Evolutionary conservation across 2,113 vertebrate genomes (phyloP), one percentile per base, ranked within the genome.

Genomic region (Illadopsis cleaveri): DNA sequence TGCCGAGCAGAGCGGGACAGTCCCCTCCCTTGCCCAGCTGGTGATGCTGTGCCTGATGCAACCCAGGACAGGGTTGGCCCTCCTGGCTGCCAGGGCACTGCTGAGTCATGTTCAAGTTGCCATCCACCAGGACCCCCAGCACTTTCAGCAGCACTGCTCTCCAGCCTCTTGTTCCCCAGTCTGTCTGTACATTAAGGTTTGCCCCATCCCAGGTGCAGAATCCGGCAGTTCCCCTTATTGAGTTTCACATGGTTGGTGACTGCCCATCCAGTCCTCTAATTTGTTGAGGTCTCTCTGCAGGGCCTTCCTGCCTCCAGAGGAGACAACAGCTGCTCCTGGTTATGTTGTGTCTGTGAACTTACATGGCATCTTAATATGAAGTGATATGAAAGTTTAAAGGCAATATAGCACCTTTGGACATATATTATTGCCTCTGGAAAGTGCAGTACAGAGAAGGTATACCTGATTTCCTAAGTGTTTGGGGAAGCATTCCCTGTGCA

Each of bases 11-110:
- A 33, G 53, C 0, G 0, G 45, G 31, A 68, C 37, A 77, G 10
- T 77, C 5, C 17, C 17, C 21, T 68, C 22, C 72, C 37, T 60
- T 37, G 17, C 22, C 7, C 0, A 0, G 21, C 11, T 60, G 53
- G 37, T 0, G 0, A 10, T 86, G 62, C 27, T 60, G 62, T 44
- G 31, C 11, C 42, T 57, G 50, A 13, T 75, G 30, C 24, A 0
- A 11, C 28, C n/a, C 17, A 11, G 31, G 31, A 14, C 16, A 35
- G 0, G 1, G 3, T 1, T 35, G 61, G 35, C 37, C 30, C 9
- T 58, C 11, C 33, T 33, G 31, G 61, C 37, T 76, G 31, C 22
- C 21, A 18, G 3, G 44, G 37, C 61, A 33, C 21, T 58, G 0
- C 17, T 31, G 44, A 1, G 5, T 86, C 14, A 3, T 6, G 7